phyloP scores from a whole-genome alignment of 2,888 invertebrate genomes.

The Coenonympha glycerion region DNA sequence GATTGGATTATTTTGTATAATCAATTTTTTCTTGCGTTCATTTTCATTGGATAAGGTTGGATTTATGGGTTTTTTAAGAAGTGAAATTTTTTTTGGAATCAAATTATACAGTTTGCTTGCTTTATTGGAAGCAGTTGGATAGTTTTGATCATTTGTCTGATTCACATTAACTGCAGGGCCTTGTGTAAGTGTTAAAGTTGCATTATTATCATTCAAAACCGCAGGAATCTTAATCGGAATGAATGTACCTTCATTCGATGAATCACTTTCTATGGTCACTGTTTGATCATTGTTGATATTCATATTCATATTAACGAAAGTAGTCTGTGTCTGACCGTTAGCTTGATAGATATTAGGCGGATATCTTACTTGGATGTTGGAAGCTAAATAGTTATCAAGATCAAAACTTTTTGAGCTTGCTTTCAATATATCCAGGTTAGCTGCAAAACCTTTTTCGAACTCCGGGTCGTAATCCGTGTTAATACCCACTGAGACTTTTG shows the following conservation, averaged over 20 bases:
- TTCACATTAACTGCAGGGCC: background rate
- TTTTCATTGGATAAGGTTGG: too few species aligned
- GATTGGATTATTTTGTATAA: too few species aligned
- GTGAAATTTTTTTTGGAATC: background rate
- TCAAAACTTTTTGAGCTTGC: background rate
- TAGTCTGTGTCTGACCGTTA: constrained; percentile 5
- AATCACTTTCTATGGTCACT: background rate
- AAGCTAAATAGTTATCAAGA: background rate
- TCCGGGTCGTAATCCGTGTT: constrained; percentile 18
- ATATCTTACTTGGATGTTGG: background rate
- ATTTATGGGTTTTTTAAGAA: too few species aligned
- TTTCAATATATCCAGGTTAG: background rate
- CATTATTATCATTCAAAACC: background rate
- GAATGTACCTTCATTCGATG: background rate
- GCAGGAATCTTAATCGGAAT: background rate
- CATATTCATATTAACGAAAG: too few species aligned
- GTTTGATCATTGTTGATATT: too few species aligned
- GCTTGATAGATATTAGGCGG: background rate
- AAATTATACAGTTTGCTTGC: background rate
- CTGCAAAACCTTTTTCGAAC: constrained; percentile 10
- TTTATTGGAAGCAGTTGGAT: background rate
- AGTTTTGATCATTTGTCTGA: background rate
- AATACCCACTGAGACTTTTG: constrained; percentile 1
- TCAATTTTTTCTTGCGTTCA: too few species aligned
- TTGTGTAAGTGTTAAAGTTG: background rate